phyloP scores from a whole-genome alignment of 2,113 vertebrate species.

The Ameiurus melas region DNA sequence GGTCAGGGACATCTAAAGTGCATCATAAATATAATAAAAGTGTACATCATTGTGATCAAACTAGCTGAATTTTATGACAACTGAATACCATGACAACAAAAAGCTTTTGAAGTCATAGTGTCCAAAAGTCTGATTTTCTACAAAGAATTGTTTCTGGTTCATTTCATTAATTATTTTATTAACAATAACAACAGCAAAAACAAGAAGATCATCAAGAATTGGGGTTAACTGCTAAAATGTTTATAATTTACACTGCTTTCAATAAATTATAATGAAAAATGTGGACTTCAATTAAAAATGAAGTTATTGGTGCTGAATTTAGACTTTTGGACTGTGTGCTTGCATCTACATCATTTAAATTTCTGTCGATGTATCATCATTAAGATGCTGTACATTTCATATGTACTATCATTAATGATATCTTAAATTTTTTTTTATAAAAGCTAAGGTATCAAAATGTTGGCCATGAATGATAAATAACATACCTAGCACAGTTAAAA shows the following conservation, averaged over 20 bases:
- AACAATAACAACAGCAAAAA: background rate
- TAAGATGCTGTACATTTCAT: background rate
- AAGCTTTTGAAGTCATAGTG: background rate
- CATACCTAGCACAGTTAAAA: slow-evolving; percentile 82
- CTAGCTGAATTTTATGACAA: background rate
- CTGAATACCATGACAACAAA: background rate
- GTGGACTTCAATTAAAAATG: background rate
- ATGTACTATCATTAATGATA: background rate
- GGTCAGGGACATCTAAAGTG: slow-evolving; percentile 83
- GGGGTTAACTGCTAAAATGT: background rate
- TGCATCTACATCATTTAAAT: background rate
- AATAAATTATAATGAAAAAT: background rate
- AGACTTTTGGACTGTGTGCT: background rate
- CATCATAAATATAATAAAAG: slow-evolving; percentile 7
- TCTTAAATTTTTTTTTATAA: background rate
- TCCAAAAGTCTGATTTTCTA: background rate
- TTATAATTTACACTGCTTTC: background rate
- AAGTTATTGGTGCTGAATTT: background rate
- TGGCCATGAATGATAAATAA: slow-evolving; percentile 8
- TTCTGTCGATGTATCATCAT: background rate
- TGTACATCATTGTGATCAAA: background rate
- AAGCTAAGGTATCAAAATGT: background rate
- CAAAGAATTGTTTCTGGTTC: background rate
- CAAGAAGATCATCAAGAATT: background rate
- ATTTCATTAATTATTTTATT: background rate